Percentiles rank a stretch among this genome's conserved stretches.
Conservation (phyloP, 2,797 vertebrate genomes). For the Babyrousa celebensis region DNA sequence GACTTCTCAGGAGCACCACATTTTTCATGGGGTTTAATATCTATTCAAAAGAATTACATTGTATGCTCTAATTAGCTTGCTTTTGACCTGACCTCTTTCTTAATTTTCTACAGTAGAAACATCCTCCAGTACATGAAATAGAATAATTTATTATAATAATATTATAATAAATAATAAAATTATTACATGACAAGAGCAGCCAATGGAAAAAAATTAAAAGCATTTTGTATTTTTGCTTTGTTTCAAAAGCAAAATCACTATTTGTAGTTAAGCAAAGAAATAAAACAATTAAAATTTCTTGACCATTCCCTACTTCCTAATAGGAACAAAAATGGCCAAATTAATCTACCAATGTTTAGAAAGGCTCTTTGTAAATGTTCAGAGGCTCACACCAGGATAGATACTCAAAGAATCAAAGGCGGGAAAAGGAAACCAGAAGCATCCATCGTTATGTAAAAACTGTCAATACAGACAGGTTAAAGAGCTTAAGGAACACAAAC, state of each 20-base stretch:
- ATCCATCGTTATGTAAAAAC: background rate
- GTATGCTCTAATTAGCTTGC: constrained; percentile 57
- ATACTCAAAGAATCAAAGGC: constrained; percentile 30
- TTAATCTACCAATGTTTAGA: constrained; percentile 61
- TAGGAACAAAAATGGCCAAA: constrained; percentile 62
- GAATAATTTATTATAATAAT: constrained; percentile 58
- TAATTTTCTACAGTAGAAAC: constrained; percentile 69
- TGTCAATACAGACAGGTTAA: constrained; percentile 26
- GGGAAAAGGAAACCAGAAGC: constrained; percentile 36
- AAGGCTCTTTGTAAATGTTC: constrained; percentile 27
- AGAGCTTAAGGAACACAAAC: constrained; percentile 53
- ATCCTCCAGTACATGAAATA: constrained; percentile 62
- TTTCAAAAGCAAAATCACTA: constrained; percentile 74
- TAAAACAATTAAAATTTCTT: constrained; percentile 68
- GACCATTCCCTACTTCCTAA: constrained; percentile 51
- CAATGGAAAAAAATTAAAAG: constrained; percentile 55
- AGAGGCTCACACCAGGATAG: constrained; percentile 9
- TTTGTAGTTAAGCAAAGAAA: constrained; percentile 69
- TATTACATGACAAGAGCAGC: constrained; percentile 37
- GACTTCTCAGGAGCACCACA: background rate
- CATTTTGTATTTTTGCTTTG: constrained; percentile 63
- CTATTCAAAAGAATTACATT: constrained; percentile 42
- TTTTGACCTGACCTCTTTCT: constrained; percentile 55
- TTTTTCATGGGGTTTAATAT: constrained; percentile 62
- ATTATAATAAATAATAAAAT: constrained; percentile 66